phyloP scores from a whole-genome alignment of 2,113 vertebrate genomes.

The Ceuthmochares aereus region DNA sequence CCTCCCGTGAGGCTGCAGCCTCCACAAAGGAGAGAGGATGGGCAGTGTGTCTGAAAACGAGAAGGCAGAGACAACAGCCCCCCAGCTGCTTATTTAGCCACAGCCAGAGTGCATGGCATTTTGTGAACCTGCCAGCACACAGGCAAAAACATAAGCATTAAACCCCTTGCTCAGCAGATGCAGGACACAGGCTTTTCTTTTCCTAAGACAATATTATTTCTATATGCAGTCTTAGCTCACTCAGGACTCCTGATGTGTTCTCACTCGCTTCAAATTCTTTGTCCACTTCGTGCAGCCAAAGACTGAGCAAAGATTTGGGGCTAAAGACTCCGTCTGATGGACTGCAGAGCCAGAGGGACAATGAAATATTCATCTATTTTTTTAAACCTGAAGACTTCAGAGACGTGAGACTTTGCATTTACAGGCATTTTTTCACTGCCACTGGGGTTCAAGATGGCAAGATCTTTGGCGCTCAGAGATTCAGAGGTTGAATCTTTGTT shows the following conservation, averaged over 20 bases:
- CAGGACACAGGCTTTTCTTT: not conserved
- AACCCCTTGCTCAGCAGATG: conserved; percentile 39
- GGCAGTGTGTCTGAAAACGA: not conserved
- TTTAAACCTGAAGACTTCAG: not conserved
- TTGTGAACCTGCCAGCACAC: not conserved
- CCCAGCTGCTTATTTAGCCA: conserved; percentile 9
- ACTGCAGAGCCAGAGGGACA: not conserved
- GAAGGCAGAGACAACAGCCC: conserved; percentile 7
- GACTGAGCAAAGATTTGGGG: not conserved
- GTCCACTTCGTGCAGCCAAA: not conserved
- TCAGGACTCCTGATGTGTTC: not conserved
- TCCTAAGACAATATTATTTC: conserved; percentile 41
- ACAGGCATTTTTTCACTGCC: not conserved
- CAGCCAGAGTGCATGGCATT: not conserved
- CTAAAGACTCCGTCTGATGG: not conserved
- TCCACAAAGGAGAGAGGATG: not conserved
- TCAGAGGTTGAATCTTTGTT: not conserved
- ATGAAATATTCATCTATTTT: not conserved
- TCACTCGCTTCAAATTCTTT: not conserved
- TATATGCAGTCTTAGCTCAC: not conserved
- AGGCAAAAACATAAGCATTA: not conserved
- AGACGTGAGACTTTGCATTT: not conserved
- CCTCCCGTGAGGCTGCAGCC: not conserved
- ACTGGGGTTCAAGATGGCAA: not conserved
- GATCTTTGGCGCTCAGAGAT: not conserved